Evolutionary conservation across 2,888 invertebrate genomes (phyloP), one percentile per base, ranked within the genome.

Genomic region (Drosophila neonasuta): DNA sequence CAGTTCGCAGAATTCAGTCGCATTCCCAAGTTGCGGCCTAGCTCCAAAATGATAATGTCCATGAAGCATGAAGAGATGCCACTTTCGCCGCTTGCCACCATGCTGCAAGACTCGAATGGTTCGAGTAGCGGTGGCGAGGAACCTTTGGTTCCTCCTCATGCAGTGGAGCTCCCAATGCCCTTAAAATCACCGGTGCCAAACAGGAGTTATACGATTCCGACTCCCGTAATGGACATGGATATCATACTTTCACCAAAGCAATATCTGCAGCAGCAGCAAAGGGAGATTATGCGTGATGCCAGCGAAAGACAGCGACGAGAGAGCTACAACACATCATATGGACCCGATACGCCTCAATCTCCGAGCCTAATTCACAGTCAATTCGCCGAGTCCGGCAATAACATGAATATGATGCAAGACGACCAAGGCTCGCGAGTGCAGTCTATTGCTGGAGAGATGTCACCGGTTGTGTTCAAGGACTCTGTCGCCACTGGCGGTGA

Each of bases 31-130:
- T 68, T 91, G 36, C 84, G 91, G 2, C 91, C 91, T 8, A 90
- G 90, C 57, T 91, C 90, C 0, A 90, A 90, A 54, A 91, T 90
- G 77, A 84, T 91, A 8, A 89, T 90, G 82, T 90, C 89, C n/a
- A 90, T 90, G 44, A 90, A 90, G 34, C 81, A 88, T 9, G 87
- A 88, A n/a, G 89, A 90, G 68, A 82, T 89, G 61, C 84, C 86
- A 1, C 84, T 86, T 11, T 91, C 91, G 1, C 90, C 90, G 1
- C 80, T 91, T 15, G 90, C 90, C n/a, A 88, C 89, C 8, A 88
- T 91, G 86, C 86, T 91, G 36, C 88, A 90, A 34, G 91, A 90
- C 11, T 91, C 90, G 3, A 90, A 89, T 57, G 88, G 88, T 2
- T 91, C 90, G 0, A 91, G 89, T 55, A 90, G 90, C 62, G 87